Evolutionary conservation across 2,113 vertebrate genomes (phyloP).

Genomic region (Burhinus oedicnemus): DNA sequence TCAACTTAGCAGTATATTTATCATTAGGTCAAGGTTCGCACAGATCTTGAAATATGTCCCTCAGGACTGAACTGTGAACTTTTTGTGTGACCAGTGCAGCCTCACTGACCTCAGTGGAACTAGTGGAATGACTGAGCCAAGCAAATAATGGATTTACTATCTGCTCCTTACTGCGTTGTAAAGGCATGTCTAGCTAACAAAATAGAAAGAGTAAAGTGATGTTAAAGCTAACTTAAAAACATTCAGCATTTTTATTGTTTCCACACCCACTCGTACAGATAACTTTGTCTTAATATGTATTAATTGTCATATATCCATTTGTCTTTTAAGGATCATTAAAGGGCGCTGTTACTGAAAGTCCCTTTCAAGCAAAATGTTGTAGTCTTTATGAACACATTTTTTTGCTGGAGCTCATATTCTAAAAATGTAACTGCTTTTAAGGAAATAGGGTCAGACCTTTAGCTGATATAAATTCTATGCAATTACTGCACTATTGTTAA

Average conservation of each 20-base stretch:
- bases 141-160: neutral
- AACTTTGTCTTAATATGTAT: neutral
- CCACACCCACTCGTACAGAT: neutral
- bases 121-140: neutral
- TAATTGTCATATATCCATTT: accelerated
- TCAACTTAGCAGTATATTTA: neutral
- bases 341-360: neutral
- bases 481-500: neutral
- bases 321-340: neutral
- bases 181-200: accelerated
- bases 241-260: neutral
- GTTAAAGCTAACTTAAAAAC: neutral
- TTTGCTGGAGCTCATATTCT: neutral
- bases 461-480: neutral
- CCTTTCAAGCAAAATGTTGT: neutral
- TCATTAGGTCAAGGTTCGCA: neutral
- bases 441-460: neutral
- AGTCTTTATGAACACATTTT: neutral
- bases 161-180: neutral
- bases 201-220: neutral
- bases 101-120: neutral
- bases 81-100: neutral
- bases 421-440: neutral
- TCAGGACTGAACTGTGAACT: neutral
- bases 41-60: neutral